These are phyloP conservation scores for Cephalopterus ornatus DNA, from an alignment of 2,113 vertebrate genomes.

Conservation along the genomic window DNA sequence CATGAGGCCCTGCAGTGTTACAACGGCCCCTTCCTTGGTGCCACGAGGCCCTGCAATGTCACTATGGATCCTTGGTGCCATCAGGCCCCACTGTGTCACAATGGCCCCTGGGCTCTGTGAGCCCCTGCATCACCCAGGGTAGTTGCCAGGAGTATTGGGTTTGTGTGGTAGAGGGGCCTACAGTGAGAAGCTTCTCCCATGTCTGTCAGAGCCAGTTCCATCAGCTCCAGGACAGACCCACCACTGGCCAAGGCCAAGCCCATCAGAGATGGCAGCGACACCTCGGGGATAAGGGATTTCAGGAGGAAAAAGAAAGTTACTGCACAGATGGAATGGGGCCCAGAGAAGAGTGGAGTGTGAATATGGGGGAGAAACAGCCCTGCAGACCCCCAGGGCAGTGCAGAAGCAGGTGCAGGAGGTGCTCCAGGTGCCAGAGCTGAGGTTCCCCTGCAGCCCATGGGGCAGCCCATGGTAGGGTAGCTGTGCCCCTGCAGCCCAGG, in stretches of 20 bases:
- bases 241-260: background rate
- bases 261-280: background rate
- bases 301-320: background rate
- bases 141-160: background rate
- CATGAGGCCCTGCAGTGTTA: background rate
- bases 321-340: too few relatives aligned
- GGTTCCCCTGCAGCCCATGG: too few relatives aligned
- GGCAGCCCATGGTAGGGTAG: too few relatives aligned
- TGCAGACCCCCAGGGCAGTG: too few relatives aligned
- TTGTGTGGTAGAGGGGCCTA: background rate
- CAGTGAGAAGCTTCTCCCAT: background rate
- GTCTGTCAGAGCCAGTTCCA: fast-evolving
- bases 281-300: background rate
- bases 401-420: too few relatives aligned
- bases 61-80: background rate
- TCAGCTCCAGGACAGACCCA: background rate
- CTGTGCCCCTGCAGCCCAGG: background rate
- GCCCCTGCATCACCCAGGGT: too few relatives aligned
- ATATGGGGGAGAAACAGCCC: too few relatives aligned
- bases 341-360: too few relatives aligned
- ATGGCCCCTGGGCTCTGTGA: too few relatives aligned
- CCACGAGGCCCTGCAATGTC: background rate
- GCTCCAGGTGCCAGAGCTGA: too few relatives aligned
- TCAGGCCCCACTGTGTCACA: too few relatives aligned
- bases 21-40: background rate